Base-by-base conservation (phyloP, 2,113 vertebrate genomes). In the Danionella cerebrum region DNA sequence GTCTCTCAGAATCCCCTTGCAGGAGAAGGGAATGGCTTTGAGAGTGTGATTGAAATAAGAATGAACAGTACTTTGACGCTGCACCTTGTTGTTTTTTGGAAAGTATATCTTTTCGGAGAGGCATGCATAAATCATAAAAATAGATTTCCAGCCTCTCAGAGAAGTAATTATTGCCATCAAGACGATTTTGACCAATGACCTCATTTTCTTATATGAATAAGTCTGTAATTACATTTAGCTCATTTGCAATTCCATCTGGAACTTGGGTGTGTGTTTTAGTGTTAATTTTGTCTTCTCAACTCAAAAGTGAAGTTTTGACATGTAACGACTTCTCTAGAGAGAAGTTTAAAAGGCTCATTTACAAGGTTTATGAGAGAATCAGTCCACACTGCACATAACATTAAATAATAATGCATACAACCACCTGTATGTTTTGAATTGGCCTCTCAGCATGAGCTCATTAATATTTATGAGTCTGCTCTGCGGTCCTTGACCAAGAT, bases 141-240 rank as follows among this genome's bases (percentile, higher is more conserved):
- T 31, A 36, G 38, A 53, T 57, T 39, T 33, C 21, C 21, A 36
- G 57, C 31, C 42, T 48, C 44, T 65, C 35, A 25, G 12, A 52
- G 51, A 45, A 64, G 12, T 72, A 41, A 59, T 35, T 38, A 19
- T 59, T 18, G 12, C 35, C 48, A 29, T 51, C 6, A 6, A 44
- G 14, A 6, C 16, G 31, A 54, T 29, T 54, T 70, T 55, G 29
- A 39, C 55, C 25, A 50, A 33, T 31, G 47, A 50, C 67, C 38
- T 31, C 44, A 36, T 69, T 24, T 18, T 22, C 18, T 54, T 27
- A 14, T 27, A 51, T 67, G 39, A 48, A 66, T 21, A 44, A 21
- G 38, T 47, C 47, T 53, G 22, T 70, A 74, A 74, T 70, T 62
- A 70, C 62, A 74, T 70, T 66, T 74, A 19, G 27, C 36, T n/a